phyloP scores from a whole-genome alignment of 2,888 invertebrate genomes.

The Xanthorhoe spadicearia region DNA sequence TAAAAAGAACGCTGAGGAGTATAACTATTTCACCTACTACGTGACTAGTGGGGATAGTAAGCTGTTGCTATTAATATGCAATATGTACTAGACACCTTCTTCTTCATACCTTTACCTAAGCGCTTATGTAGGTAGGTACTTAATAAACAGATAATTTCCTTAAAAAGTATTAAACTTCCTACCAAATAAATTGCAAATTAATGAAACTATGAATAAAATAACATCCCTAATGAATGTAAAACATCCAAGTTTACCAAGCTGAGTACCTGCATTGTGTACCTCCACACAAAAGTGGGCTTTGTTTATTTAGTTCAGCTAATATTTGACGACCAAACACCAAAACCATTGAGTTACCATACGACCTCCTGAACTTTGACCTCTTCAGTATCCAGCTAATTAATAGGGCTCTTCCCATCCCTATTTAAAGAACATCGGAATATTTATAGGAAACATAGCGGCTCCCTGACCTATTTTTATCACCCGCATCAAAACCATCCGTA shows the following conservation, averaged over 20 bases:
- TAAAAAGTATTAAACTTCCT: too few species aligned
- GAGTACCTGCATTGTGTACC: slow-evolving; percentile 3
- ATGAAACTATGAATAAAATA: background rate
- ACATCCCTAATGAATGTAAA: background rate
- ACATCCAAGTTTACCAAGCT: background rate
- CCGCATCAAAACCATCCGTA: slow-evolving; percentile 29
- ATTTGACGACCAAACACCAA: slow-evolving; percentile 20
- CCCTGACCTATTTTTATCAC: slow-evolving; percentile 62
- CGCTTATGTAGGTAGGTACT: too few species aligned
- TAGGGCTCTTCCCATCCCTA: slow-evolving; percentile 30
- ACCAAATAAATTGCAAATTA: background rate
- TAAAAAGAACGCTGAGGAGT: too few species aligned
- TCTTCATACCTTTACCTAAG: too few species aligned
- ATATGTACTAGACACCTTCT: too few species aligned
- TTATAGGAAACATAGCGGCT: slow-evolving; percentile 66
- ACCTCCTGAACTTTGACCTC: slow-evolving; percentile 21
- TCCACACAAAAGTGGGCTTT: slow-evolving; percentile 18
- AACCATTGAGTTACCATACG: background rate
- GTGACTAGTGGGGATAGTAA: too few species aligned
- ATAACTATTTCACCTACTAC: too few species aligned
- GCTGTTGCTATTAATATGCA: too few species aligned
- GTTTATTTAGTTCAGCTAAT: slow-evolving; percentile 33
- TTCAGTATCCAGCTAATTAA: slow-evolving; percentile 7
- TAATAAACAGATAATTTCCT: too few species aligned
- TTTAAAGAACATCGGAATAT: slow-evolving; percentile 47